A percentile compares a stretch with the other conserved stretches of the same genome.
Evolutionary conservation across 2,113 vertebrate genomes (phyloP).

Genomic region (Pachyramphus minor): DNA sequence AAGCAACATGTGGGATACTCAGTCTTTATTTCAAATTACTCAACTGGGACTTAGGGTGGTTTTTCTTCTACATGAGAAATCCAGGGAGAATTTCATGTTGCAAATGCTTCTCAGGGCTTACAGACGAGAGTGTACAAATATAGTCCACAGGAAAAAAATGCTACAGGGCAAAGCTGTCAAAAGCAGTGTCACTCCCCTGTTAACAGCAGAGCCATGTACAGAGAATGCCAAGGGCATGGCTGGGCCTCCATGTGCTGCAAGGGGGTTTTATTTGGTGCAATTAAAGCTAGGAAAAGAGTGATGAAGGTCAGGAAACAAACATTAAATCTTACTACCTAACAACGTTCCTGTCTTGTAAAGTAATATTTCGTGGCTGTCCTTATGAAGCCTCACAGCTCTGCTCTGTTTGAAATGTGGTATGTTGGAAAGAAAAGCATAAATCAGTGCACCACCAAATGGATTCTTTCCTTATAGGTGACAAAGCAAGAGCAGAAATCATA

Average conservation of each 20-base stretch:
- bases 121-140: not conserved
- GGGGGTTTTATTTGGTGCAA: not conserved
- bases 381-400: not conserved
- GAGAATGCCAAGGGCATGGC: constrained; percentile 11
- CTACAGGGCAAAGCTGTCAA: constrained; percentile 57
- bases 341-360: not conserved
- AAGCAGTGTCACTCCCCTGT: not conserved
- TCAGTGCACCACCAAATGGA: not conserved
- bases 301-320: not conserved
- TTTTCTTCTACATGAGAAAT: not conserved
- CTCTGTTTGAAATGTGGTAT: not conserved
- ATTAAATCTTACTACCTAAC: not conserved
- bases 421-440: not conserved
- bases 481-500: not conserved
- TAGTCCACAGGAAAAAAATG: not conserved
- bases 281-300: not conserved
- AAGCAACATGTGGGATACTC: fast-evolving
- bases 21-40: not conserved
- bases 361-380: not conserved
- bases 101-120: not conserved
- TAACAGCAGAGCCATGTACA: not conserved
- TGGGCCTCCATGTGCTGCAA: not conserved
- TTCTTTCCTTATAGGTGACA: not conserved
- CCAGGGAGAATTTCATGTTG: not conserved
- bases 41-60: not conserved